phyloP scores from a whole-genome alignment of 2,888 invertebrate species.

The Zootermopsis nevadensis region DNA sequence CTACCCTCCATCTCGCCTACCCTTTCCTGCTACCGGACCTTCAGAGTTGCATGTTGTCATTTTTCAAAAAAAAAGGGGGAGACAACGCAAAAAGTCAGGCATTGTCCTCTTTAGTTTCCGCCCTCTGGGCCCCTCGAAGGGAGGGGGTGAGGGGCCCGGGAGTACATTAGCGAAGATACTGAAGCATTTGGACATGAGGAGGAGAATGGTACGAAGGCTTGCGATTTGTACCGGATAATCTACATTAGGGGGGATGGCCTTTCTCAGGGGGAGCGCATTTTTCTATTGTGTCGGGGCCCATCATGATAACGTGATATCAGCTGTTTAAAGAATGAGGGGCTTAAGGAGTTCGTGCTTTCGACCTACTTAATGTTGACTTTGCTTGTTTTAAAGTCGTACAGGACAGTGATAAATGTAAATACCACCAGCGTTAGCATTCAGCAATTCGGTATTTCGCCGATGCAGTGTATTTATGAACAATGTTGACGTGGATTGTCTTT shows the following conservation, averaged over 20 bases:
- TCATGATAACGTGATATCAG: constrained; percentile 29
- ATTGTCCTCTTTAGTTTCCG: constrained; percentile 43
- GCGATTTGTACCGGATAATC: constrained; percentile 46
- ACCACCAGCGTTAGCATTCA: too few relatives aligned
- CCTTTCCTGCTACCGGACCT: constrained; percentile 43
- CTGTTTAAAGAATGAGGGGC: constrained; percentile 24
- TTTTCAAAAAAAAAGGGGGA: constrained; percentile 43
- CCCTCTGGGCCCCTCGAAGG: constrained; percentile 11
- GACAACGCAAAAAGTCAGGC: constrained; percentile 38
- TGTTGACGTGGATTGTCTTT: too few relatives aligned
- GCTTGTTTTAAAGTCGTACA: too few relatives aligned
- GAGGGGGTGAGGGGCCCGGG: constrained; percentile 6
- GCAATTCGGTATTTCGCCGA: too few relatives aligned
- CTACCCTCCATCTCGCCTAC: constrained; percentile 5
- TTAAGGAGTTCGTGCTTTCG: neutral
- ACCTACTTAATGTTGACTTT: too few relatives aligned
- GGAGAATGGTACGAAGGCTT: constrained; percentile 18
- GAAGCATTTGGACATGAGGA: constrained; percentile 41
- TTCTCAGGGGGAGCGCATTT: constrained; percentile 19
- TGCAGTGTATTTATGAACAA: too few relatives aligned
- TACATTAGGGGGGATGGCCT: constrained; percentile 39
- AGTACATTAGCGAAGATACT: constrained; percentile 46
- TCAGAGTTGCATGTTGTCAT: constrained; percentile 47
- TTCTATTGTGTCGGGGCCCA: constrained; percentile 38
- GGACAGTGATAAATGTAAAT: too few relatives aligned